phyloP scores from a whole-genome alignment of 2,888 invertebrate genomes.

The Leptura quadrifasciata region DNA sequence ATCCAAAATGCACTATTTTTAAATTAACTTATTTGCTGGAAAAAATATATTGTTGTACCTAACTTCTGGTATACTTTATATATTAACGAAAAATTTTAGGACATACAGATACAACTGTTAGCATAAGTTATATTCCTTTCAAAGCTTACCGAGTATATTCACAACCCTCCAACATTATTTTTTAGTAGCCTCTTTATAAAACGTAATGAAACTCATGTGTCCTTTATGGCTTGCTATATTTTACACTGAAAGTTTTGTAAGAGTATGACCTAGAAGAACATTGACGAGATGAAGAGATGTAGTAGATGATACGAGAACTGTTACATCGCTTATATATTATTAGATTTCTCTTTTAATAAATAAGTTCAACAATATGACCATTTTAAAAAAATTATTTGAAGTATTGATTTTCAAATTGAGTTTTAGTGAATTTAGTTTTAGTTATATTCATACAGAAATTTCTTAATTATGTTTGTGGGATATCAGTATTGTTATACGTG shows the following conservation, averaged over 20 bases:
- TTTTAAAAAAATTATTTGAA: too few species aligned
- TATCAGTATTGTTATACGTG: too few species aligned
- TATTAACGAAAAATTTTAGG: too few species aligned
- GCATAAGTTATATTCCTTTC: background rate
- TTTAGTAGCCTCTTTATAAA: slow-evolving; percentile 53
- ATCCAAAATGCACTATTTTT: too few species aligned
- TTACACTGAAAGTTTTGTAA: slow-evolving; percentile 54
- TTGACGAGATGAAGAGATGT: slow-evolving; percentile 55
- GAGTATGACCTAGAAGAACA: slow-evolving; percentile 50
- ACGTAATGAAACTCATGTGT: slow-evolving; percentile 51
- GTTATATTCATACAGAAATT: too few species aligned
- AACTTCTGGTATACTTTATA: too few species aligned
- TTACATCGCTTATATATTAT: slow-evolving; percentile 24
- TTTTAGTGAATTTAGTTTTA: too few species aligned
- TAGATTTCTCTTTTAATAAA: background rate
- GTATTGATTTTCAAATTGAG: too few species aligned
- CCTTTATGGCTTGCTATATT: slow-evolving; percentile 56
- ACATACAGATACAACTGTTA: too few species aligned
- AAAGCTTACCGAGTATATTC: background rate
- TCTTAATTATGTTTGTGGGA: too few species aligned
- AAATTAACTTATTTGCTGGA: too few species aligned
- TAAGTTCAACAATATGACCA: background rate
- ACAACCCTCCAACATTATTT: slow-evolving; percentile 8
- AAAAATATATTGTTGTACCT: too few species aligned
- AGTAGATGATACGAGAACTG: slow-evolving; percentile 34